A percentile compares a stretch with the other conserved stretches of the same genome.
These are phyloP conservation scores for Calyptommatus sinebrachiatus DNA, from an alignment of 2,113 vertebrate genomes.

Conservation along the genomic window DNA sequence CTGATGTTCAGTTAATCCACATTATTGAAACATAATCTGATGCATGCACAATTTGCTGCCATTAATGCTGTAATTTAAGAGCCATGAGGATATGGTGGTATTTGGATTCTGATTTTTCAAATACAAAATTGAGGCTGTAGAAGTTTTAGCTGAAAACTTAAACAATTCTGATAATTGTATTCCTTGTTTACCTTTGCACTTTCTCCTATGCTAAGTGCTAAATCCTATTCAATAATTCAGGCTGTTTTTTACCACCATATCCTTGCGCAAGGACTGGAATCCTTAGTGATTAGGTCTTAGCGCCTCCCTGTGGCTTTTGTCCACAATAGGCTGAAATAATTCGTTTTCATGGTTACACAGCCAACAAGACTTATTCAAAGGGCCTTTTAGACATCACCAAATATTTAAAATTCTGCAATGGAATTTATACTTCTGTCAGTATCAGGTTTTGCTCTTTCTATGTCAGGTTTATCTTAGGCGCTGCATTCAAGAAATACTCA, in stretches of 20 bases:
- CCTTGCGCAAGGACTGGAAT: no score
- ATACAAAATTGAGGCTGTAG: background rate
- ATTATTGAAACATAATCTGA: background rate
- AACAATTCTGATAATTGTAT: background rate
- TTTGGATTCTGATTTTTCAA: background rate
- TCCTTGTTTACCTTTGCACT: background rate
- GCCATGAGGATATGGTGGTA: no score
- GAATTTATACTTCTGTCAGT: background rate
- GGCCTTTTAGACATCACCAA: no score
- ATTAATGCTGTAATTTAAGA: background rate
- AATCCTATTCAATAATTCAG: background rate
- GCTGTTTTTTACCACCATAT: background rate
- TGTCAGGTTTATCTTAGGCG: background rate
- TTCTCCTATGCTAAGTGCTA: background rate
- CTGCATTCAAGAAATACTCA: background rate
- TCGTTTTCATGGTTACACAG: background rate
- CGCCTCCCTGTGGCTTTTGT: constrained; percentile 5
- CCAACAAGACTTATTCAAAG: no score
- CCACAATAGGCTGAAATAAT: background rate
- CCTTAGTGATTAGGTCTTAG: background rate
- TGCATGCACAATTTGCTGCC: background rate
- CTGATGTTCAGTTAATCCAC: background rate
- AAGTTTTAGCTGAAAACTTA: background rate
- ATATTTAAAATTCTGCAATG: no score
- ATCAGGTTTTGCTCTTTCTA: background rate